These are phyloP conservation scores for Parasteatoda lunata DNA, from an alignment of 2,888 invertebrate genomes.

Conservation along the genomic window DNA sequence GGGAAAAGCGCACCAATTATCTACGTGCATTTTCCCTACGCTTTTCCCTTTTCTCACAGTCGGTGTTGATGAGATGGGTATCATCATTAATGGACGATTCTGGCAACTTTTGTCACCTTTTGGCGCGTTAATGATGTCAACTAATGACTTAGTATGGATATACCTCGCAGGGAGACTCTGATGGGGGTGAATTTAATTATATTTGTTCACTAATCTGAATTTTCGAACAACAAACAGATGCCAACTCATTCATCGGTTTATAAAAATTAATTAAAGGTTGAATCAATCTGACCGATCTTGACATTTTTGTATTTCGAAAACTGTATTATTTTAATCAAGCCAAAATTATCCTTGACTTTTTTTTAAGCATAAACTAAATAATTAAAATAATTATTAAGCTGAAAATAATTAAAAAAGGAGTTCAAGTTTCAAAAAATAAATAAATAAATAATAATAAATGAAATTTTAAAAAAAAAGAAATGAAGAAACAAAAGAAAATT, in stretches of 20 bases:
- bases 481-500: too few relatives aligned
- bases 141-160: slow-evolving; percentile 22
- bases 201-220: too few relatives aligned
- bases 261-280: background rate
- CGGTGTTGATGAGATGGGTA: background rate
- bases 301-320: too few relatives aligned
- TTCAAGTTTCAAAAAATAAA: too few relatives aligned
- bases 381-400: too few relatives aligned
- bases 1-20: slow-evolving; percentile 42
- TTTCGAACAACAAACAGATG: background rate
- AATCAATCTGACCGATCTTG: too few relatives aligned
- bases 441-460: too few relatives aligned
- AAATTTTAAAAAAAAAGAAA: too few relatives aligned
- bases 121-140: slow-evolving; percentile 37
- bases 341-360: too few relatives aligned
- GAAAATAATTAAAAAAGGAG: too few relatives aligned
- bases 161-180: background rate
- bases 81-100: slow-evolving; percentile 13
- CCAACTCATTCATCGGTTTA: background rate
- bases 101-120: slow-evolving; percentile 48
- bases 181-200: background rate
- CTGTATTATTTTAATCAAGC: too few relatives aligned
- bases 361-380: too few relatives aligned
- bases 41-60: background rate
- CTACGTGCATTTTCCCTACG: slow-evolving; percentile 24